A percentile compares a stretch with the other conserved stretches of the same genome.
These are phyloP conservation scores for Tympanuchus pallidicinctus DNA, from an alignment of 2,113 vertebrate species.

Conservation along the genomic window DNA sequence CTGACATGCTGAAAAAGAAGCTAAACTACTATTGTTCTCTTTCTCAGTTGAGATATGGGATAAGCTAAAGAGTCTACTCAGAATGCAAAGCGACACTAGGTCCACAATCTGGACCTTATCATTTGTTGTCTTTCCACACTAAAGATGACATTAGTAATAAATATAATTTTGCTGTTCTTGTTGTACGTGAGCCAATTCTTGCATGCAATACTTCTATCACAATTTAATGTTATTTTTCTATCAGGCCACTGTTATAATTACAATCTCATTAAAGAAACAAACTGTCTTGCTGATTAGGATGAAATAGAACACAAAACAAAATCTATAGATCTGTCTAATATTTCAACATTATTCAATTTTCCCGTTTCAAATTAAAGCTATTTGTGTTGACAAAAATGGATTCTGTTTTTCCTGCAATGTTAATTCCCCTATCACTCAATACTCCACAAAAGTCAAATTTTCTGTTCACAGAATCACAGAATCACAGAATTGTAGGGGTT, in stretches of 20 bases:
- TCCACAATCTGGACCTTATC: too few relatives aligned
- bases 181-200: not conserved
- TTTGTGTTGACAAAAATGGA: not conserved
- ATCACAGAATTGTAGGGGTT: too few relatives aligned
- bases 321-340: not conserved
- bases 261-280: not conserved
- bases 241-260: not conserved
- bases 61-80: too few relatives aligned
- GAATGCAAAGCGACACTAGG: too few relatives aligned
- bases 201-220: not conserved
- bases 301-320: not conserved
- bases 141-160: too few relatives aligned
- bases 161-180: not conserved
- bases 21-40: too few relatives aligned
- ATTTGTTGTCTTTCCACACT: too few relatives aligned
- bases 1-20: too few relatives aligned
- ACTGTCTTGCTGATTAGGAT: not conserved
- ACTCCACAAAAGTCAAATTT: not conserved
- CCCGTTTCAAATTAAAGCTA: not conserved
- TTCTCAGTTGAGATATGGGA: too few relatives aligned
- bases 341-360: not conserved
- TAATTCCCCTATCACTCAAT: not conserved
- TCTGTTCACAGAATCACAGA: not conserved
- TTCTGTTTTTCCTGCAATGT: not conserved
- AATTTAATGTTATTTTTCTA: not conserved